phyloP scores from a whole-genome alignment of 1,140 invertebrate genomes.

The Drosophila aff. region DNA sequence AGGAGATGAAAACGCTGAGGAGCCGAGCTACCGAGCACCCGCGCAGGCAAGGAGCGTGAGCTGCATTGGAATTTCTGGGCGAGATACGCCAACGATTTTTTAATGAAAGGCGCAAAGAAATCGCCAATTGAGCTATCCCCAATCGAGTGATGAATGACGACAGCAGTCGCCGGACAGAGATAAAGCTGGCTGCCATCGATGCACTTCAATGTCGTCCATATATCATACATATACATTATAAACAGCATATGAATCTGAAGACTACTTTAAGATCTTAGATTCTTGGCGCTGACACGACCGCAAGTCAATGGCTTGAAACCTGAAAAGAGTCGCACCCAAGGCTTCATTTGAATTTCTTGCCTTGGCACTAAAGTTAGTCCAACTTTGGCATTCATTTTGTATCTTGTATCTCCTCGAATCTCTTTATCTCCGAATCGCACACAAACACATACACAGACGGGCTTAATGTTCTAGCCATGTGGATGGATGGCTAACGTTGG shows the following conservation, averaged over 20 bases:
- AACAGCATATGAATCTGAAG: not conserved
- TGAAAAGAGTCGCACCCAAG: constrained; percentile 67
- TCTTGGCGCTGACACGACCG: constrained; percentile 57
- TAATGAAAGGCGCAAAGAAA: constrained; percentile 74
- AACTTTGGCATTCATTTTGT: constrained; percentile 79
- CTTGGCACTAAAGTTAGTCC: constrained; percentile 79
- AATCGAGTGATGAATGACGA: constrained; percentile 69
- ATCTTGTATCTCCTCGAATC: constrained; percentile 11
- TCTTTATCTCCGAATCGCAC: constrained; percentile 30
- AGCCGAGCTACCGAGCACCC: constrained; percentile 1
- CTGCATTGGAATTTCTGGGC: constrained; percentile 63
- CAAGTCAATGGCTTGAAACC: constrained; percentile 73
- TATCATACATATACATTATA: not conserved
- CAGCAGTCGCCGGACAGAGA: constrained; percentile 39
- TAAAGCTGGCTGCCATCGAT: constrained; percentile 7
- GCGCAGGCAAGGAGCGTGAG: constrained; percentile 43
- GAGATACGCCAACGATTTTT: constrained; percentile 70
- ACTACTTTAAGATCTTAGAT: constrained; percentile 38
- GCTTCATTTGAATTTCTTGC: constrained; percentile 76
- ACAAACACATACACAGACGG: constrained; percentile 6
- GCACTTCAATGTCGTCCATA: constrained; percentile 2
- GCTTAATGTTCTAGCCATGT: constrained; percentile 59
- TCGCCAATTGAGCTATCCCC: constrained; percentile 63
- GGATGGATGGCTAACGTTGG: constrained; percentile 14
- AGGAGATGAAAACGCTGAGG: not conserved